A percentile compares a stretch with the other conserved stretches of the same genome.
These are phyloP conservation scores for Cinclus cinclus DNA, from an alignment of 2,113 vertebrate species.

Conservation along the genomic window DNA sequence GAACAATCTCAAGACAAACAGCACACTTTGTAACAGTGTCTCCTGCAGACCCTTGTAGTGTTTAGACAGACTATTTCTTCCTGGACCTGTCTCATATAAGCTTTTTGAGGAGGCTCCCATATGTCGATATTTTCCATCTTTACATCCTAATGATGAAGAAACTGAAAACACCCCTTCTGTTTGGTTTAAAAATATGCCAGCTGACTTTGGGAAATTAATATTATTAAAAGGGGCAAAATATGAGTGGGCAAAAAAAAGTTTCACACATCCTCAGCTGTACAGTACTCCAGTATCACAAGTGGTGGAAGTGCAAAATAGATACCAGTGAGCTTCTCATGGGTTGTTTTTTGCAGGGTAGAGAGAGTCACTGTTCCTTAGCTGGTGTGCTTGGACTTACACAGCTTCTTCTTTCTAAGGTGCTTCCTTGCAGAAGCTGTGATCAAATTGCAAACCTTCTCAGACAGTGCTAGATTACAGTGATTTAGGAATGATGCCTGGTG, in stretches of 20 bases:
- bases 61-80: not conserved
- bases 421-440: not conserved
- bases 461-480: accelerated
- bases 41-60: not conserved
- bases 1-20: not conserved
- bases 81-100: not conserved
- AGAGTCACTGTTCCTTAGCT: not conserved
- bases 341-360: not conserved
- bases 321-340: not conserved
- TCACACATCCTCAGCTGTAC: not conserved
- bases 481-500: not conserved
- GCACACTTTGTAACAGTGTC: not conserved
- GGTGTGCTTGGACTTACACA: not conserved
- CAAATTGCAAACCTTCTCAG: not conserved
- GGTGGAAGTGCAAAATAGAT: not conserved
- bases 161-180: not conserved
- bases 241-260: not conserved
- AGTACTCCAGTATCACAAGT: not conserved
- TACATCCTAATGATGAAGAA: accelerated
- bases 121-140: not conserved
- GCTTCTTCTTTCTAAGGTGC: not conserved
- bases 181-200: not conserved
- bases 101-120: not conserved
- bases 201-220: not conserved
- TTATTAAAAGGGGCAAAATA: not conserved